These are phyloP conservation scores for Graptemys geographica DNA, from an alignment of 2,797 vertebrate species.

Conservation along the genomic window DNA sequence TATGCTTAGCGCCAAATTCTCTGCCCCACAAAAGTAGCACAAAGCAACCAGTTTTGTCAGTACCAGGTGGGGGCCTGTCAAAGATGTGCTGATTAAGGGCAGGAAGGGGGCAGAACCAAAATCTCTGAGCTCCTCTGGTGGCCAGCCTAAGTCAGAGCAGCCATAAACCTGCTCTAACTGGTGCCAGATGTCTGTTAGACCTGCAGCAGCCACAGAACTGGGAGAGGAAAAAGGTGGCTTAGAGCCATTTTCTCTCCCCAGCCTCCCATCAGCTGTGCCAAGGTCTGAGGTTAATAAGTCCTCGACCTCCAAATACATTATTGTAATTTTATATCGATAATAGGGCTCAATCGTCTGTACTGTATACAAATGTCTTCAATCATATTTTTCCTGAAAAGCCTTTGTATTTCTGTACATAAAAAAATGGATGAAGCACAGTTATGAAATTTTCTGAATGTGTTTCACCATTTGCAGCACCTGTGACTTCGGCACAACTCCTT, in stretches of 20 bases:
- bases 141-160: neutral
- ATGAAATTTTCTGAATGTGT: neutral
- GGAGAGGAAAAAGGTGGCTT: neutral
- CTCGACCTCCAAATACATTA: neutral
- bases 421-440: neutral
- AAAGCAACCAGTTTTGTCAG: neutral
- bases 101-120: neutral
- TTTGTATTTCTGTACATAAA: neutral
- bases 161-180: too few relatives aligned
- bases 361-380: too few relatives aligned
- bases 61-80: neutral
- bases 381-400: too few relatives aligned
- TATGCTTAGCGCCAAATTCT: neutral
- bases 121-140: too few relatives aligned
- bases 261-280: neutral
- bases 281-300: neutral
- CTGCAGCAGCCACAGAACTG: neutral
- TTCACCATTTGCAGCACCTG: neutral
- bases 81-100: neutral
- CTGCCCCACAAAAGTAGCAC: neutral
- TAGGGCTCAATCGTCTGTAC: neutral
- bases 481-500: accelerated
- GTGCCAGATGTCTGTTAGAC: too few relatives aligned
- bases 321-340: neutral
- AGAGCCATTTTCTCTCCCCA: neutral